A percentile compares a stretch with the other conserved stretches of the same genome.
phyloP scores from a whole-genome alignment of 2,797 vertebrate species.

The Ficedula albicollis region DNA sequence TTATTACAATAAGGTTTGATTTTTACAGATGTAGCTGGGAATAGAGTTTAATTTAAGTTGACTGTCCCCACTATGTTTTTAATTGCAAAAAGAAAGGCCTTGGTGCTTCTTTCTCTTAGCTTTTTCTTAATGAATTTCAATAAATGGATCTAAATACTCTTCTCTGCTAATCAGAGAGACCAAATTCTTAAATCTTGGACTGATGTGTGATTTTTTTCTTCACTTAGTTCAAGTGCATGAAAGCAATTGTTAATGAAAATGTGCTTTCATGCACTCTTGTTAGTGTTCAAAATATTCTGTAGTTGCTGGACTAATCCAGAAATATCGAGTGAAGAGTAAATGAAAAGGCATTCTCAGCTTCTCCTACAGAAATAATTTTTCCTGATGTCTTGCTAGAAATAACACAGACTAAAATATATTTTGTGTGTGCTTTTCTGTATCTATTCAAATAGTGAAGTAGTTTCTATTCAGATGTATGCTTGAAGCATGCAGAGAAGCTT shows the following conservation, averaged over 20 bases:
- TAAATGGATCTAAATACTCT: background rate
- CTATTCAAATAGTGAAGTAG: background rate
- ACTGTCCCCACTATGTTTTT: background rate
- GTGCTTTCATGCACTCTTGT: background rate
- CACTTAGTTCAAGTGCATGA: background rate
- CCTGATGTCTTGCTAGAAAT: background rate
- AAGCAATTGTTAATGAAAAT: background rate
- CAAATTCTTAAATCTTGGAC: background rate
- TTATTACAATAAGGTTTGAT: background rate
- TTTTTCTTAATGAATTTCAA: background rate
- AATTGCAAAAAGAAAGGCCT: background rate
- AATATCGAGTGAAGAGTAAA: background rate
- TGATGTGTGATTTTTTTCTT: background rate
- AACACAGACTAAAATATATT: background rate
- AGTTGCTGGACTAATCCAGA: background rate
- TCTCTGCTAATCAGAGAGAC: background rate
- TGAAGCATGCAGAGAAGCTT: background rate
- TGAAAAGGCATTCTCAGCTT: background rate
- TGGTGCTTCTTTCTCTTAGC: fast-evolving
- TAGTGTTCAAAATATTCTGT: background rate
- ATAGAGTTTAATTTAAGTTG: background rate
- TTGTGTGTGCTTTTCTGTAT: background rate
- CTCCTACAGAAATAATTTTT: background rate
- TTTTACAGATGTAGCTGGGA: background rate
- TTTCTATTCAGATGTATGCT: background rate